Evolutionary conservation across 2,797 vertebrate species (phyloP).

Genomic region (Enteromius treurensis): DNA sequence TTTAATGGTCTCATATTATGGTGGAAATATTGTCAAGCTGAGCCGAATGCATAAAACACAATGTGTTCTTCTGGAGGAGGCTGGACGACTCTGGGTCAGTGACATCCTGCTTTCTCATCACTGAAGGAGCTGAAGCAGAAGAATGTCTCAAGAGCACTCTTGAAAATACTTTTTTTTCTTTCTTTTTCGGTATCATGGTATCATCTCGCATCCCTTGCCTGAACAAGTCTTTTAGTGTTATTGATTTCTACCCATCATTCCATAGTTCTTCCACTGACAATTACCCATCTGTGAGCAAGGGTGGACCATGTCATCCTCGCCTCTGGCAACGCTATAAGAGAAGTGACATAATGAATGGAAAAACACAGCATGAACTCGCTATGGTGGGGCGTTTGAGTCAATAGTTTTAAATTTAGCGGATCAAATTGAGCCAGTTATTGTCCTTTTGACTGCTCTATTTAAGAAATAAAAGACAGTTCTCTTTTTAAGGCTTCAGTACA

Average conservation of each 20-base stretch:
- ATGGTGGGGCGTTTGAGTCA: slow-evolving; percentile 6
- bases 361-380: not conserved
- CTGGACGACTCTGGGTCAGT: slow-evolving; percentile 30
- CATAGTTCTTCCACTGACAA: slow-evolving; percentile 49
- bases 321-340: slow-evolving; percentile 67
- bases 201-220: slow-evolving; percentile 20
- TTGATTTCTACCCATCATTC: slow-evolving; percentile 62
- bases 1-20: slow-evolving; percentile 28
- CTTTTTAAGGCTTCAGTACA: not conserved
- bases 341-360: slow-evolving; percentile 59
- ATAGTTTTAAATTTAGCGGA: slow-evolving; percentile 40
- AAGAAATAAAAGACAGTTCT: slow-evolving; percentile 12
- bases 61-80: slow-evolving; percentile 19
- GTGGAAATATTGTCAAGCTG: slow-evolving; percentile 22
- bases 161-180: slow-evolving; percentile 21
- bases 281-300: slow-evolving; percentile 48
- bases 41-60: slow-evolving; percentile 20
- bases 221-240: slow-evolving; percentile 58
- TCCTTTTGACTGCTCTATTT: slow-evolving; percentile 25
- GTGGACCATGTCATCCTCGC: slow-evolving; percentile 67
- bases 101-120: slow-evolving; percentile 43
- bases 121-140: slow-evolving; percentile 37
- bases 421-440: slow-evolving; percentile 57
- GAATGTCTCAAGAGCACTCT: slow-evolving; percentile 44
- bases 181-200: not conserved